Conservation (phyloP, 1,140 invertebrate genomes). For the Papilio machaon region DNA sequence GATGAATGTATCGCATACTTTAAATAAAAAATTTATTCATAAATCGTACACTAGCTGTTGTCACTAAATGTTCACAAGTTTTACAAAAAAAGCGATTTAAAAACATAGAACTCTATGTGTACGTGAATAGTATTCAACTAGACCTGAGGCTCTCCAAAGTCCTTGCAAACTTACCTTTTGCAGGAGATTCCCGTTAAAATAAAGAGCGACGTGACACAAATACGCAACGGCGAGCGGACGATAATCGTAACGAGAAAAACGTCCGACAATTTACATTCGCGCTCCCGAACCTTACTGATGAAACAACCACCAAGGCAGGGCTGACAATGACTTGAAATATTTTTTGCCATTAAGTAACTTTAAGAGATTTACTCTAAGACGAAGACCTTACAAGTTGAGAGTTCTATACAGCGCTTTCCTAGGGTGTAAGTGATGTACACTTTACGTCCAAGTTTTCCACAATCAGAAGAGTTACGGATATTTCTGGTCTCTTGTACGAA, state of each 20-base stretch:
- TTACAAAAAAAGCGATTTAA: neutral
- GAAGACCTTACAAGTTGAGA: neutral
- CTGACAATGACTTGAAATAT: slow-evolving; percentile 43
- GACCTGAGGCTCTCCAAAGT: neutral
- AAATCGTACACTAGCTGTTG: too few relatives aligned
- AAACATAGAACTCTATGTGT: neutral
- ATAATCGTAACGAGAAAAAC: slow-evolving; percentile 52
- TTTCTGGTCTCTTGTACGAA: neutral
- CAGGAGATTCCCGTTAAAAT: slow-evolving; percentile 26
- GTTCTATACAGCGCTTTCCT: neutral
- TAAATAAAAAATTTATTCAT: too few relatives aligned
- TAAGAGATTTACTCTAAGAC: too few relatives aligned
- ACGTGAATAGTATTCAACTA: slow-evolving; percentile 4
- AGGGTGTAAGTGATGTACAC: too few relatives aligned
- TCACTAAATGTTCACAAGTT: too few relatives aligned
- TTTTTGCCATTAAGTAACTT: slow-evolving; percentile 43
- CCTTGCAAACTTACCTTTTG: neutral
- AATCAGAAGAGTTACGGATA: neutral
- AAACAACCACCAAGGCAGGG: slow-evolving; percentile 1
- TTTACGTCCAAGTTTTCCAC: neutral
- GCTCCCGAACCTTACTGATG: slow-evolving; percentile 40
- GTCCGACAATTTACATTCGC: slow-evolving; percentile 57
- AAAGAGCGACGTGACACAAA: slow-evolving; percentile 33
- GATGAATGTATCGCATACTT: too few relatives aligned
- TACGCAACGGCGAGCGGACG: slow-evolving; percentile 34